These are phyloP conservation scores for Sebastes flavidus DNA, from an alignment of 2,797 vertebrate genomes.

Conservation along the genomic window DNA sequence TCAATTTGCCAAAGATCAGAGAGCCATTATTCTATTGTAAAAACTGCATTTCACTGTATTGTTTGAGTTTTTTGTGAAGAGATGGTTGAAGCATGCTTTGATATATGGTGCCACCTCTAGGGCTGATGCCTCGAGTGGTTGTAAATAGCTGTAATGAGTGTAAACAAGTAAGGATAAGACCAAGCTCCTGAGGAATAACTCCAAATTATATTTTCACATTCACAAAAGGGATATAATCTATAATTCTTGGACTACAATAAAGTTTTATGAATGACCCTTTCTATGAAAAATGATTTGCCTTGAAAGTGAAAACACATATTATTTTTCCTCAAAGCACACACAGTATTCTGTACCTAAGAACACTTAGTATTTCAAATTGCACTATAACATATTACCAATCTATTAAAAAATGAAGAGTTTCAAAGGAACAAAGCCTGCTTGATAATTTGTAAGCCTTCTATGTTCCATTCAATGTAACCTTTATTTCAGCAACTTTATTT, in stretches of 20 bases:
- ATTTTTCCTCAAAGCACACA: background rate
- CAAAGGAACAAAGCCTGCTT: background rate
- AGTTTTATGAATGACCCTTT: background rate
- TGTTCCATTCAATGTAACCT: background rate
- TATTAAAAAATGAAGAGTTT: background rate
- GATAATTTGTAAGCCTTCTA: background rate
- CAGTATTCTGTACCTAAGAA: background rate
- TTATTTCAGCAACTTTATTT: conserved; percentile 16
- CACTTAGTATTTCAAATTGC: background rate
- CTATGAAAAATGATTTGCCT: background rate
- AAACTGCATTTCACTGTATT: conserved; percentile 28
- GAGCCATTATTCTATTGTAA: conserved; percentile 47
- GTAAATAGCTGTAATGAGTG: conserved; percentile 65
- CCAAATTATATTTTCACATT: conserved; percentile 24
- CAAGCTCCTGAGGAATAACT: conserved; percentile 30
- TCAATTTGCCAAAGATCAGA: conserved; percentile 68
- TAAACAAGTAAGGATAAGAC: conserved; percentile 55
- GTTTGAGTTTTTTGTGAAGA: background rate
- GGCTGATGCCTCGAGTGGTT: conserved; percentile 22
- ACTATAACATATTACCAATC: background rate
- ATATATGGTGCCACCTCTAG: conserved; percentile 46
- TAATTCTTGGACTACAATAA: background rate
- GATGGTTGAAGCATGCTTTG: conserved; percentile 35
- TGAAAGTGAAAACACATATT: background rate
- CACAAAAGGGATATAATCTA: background rate